phyloP scores from a whole-genome alignment of 2,888 invertebrate genomes.

The Ecdyonurus torrentis region DNA sequence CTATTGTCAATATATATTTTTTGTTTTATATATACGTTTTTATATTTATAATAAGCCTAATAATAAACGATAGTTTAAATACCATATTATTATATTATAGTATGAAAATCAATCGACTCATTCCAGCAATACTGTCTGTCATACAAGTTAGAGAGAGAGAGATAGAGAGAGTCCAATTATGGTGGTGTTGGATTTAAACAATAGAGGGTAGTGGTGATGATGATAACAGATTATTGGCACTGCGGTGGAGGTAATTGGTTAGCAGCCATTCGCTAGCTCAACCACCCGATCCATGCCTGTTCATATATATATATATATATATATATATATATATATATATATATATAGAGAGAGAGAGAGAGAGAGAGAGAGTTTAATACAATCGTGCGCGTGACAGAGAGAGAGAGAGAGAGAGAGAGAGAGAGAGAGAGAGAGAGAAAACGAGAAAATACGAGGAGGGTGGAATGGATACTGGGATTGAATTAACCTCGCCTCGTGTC shows the following conservation, averaged over 20 bases:
- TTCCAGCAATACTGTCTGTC: background rate
- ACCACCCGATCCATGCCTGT: background rate
- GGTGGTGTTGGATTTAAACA: background rate
- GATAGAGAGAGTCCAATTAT: background rate
- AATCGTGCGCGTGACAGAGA: too few species aligned
- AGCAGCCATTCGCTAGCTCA: background rate
- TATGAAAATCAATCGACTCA: background rate
- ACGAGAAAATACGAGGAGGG: background rate
- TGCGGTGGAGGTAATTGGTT: background rate
- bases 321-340: too few species aligned
- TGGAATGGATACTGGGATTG: background rate
- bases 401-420: too few species aligned
- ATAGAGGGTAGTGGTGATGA: background rate
- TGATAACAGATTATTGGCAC: background rate
- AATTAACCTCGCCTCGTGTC: background rate
- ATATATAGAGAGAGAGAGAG: too few species aligned
- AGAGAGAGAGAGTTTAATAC: too few species aligned
- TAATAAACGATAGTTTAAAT: too few species aligned
- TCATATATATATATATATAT: too few species aligned
- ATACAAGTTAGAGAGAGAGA: background rate
- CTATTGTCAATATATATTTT: too few species aligned
- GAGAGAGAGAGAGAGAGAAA: background rate
- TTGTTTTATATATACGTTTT: too few species aligned
- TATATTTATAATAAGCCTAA: too few species aligned
- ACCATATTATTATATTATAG: too few species aligned